phyloP scores from a whole-genome alignment of 2,888 invertebrate genomes.

The Matsumyia berberina region DNA sequence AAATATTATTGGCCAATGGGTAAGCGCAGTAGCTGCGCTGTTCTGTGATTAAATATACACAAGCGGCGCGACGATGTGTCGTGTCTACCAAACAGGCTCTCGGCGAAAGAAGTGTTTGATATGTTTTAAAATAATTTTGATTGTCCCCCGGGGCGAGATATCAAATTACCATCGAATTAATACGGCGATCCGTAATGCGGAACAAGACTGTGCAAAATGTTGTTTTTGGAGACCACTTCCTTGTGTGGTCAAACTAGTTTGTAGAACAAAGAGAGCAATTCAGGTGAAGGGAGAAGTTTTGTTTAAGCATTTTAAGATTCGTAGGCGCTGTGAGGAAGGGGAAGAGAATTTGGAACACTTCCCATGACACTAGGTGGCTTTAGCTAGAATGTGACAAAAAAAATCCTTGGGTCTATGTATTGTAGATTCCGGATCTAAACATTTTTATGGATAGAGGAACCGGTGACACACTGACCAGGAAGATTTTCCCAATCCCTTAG shows the following conservation, averaged over 20 bases:
- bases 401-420: too few relatives aligned
- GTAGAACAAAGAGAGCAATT: not conserved
- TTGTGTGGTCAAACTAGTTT: constrained; percentile 12
- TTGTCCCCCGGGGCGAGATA: constrained; percentile 7
- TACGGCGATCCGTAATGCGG: constrained; percentile 12
- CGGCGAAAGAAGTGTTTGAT: not conserved
- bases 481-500: too few relatives aligned
- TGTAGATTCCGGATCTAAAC: too few relatives aligned
- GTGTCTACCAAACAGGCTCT: not conserved
- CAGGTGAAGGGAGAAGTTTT: not conserved
- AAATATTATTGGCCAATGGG: constrained; percentile 30
- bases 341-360: too few relatives aligned
- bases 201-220: constrained; percentile 11
- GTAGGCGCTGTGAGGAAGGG: too few relatives aligned
- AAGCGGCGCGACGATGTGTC: not conserved
- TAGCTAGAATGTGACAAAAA: too few relatives aligned
- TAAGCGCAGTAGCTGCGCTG: constrained; percentile 29
- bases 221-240: constrained; percentile 14
- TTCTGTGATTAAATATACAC: constrained; percentile 26
- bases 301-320: too few relatives aligned
- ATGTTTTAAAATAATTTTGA: not conserved
- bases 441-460: too few relatives aligned
- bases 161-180: constrained; percentile 38
- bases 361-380: too few relatives aligned
- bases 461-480: too few relatives aligned